These are phyloP conservation scores for Dermatemys mawii DNA, from an alignment of 2,113 vertebrate genomes.

Conservation along the genomic window DNA sequence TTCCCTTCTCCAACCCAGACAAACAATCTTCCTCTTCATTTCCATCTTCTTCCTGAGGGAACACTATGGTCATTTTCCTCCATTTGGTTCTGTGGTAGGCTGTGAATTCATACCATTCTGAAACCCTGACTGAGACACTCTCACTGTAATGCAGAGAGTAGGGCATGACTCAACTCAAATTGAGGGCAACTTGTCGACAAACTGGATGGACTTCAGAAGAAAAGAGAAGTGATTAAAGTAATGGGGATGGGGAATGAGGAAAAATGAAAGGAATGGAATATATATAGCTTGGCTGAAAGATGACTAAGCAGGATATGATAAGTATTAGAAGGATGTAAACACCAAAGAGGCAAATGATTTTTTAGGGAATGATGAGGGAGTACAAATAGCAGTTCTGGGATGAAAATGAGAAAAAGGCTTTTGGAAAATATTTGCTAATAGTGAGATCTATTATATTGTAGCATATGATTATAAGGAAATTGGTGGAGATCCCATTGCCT, in stretches of 20 bases:
- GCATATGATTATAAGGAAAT: conserved; percentile 51
- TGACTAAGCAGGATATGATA: conserved; percentile 53
- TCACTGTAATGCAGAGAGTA: conserved; percentile 10
- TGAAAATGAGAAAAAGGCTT: conserved; percentile 29
- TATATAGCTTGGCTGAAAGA: conserved; percentile 55
- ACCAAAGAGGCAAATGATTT: conserved; percentile 51
- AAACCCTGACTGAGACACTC: conserved; percentile 21
- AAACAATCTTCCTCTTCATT: not conserved
- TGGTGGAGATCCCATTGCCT: conserved; percentile 52
- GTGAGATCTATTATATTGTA: not conserved
- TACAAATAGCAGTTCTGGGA: conserved; percentile 45
- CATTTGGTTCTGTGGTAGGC: conserved; percentile 15
- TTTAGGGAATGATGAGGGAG: conserved; percentile 44
- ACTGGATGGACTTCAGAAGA: conserved; percentile 69
- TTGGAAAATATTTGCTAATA: conserved; percentile 50
- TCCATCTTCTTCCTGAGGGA: conserved; percentile 33
- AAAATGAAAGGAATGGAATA: conserved; percentile 66
- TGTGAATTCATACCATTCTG: conserved; percentile 35
- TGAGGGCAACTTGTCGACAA: conserved; percentile 68
- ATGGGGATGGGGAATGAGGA: conserved; percentile 65
- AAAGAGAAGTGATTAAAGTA: conserved; percentile 60
- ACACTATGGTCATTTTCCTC: not conserved
- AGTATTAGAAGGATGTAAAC: conserved; percentile 51
- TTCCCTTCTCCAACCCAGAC: not conserved
- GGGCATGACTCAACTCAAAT: conserved; percentile 50